phyloP scores from a whole-genome alignment of 2,888 invertebrate species.

The Eueremaeus valkanovi region DNA sequence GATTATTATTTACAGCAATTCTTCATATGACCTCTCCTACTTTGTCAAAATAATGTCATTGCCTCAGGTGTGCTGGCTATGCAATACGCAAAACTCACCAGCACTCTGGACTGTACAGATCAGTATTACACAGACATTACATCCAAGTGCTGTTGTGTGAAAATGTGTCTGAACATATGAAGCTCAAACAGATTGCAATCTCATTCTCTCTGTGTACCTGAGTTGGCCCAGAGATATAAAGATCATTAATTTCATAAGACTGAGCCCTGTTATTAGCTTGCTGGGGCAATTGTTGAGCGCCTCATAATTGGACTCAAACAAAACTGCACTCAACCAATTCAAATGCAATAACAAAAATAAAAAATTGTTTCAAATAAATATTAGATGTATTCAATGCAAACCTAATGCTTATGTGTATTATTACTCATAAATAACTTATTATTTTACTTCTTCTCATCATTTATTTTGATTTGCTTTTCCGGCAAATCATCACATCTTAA shows the following conservation, averaged over 20 bases:
- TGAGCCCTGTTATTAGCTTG: constrained; percentile 26
- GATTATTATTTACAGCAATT: constrained; percentile 15
- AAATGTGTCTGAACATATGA: constrained; percentile 25
- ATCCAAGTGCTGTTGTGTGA: constrained; percentile 9
- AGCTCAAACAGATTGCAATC: constrained; percentile 15
- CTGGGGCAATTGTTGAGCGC: constrained; percentile 12
- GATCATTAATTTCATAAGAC: constrained; percentile 27
- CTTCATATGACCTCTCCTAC: constrained; percentile 22
- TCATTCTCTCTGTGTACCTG: not conserved
- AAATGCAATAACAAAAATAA: constrained; percentile 12
- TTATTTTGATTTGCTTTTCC: not conserved
- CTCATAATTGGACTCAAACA: constrained; percentile 22
- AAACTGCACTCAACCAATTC: constrained; percentile 13
- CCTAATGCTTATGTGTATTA: not conserved
- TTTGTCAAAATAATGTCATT: constrained; percentile 19
- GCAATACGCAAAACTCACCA: not conserved
- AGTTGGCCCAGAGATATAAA: constrained; percentile 23
- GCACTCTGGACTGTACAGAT: not conserved
- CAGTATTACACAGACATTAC: not conserved
- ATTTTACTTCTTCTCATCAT: not conserved
- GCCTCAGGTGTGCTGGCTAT: constrained; percentile 9
- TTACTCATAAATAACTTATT: constrained; percentile 6
- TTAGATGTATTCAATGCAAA: constrained; percentile 8
- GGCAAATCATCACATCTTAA: not conserved
- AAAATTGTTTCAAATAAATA: constrained; percentile 24